Evolutionary conservation across 2,113 vertebrate genomes (phyloP), one percentile per base, ranked within the genome.

Genomic region (Halcyon senegalensis): DNA sequence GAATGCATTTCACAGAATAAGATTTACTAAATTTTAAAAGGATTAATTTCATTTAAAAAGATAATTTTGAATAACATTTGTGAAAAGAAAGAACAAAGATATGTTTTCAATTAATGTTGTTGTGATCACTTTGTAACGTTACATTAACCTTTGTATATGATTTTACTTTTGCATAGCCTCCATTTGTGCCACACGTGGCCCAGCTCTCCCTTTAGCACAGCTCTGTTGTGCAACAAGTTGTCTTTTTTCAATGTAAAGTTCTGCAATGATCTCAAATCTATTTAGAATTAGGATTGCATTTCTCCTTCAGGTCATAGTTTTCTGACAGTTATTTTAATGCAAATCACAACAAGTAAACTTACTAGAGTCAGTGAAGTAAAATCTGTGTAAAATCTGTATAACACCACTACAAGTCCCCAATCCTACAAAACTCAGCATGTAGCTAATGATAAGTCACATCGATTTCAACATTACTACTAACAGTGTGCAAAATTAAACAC

Each of bases 401-500:
- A 96, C 96, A 89, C 60, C 44, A 63, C 53, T 66, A 69, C 46
- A 19, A 62, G 48, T 84, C n/a, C 64, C 68, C 66, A 68, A 4
- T 73, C 73, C 44, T 73, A 90, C 83, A 89, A 96, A 93, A 46
- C 95, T 76, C 95, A 93, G 89, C 92, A 8, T 94, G 94, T 62
- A 94, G 90, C 62, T 90, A 93, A 95, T 96, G 86, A 76, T 89
- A 89, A 94, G 39, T 73, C 73, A 89, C 83, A 90, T 92, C 10
- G 48, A 87, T 92, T 93, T 93, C 77, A 93, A 90, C 64, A 68
- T 62, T 84, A 90, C 44, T 93, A 92, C 90, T 93, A 93, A 93
- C 76, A 89, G 85, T 78, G 64, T 87, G 64, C 91, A 90, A 95
- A 96, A 97, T 96, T 94, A 96, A 96, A 83, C 33, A 39, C 69